Base-by-base conservation (phyloP, 2,888 invertebrate species). In the Cephus rjabovi region DNA sequence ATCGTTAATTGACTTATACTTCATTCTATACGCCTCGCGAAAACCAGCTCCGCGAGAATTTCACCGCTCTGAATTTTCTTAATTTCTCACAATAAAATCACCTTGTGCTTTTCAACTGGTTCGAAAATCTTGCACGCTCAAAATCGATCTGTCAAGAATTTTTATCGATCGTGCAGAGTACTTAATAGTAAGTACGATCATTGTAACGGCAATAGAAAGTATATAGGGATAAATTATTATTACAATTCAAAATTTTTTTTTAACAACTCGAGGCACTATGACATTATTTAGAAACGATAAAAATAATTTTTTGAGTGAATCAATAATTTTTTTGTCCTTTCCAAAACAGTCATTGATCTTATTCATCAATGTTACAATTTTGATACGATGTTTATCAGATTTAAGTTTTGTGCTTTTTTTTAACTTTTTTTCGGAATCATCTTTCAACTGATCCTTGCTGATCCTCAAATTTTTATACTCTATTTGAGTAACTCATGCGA, bases 1-100 rank as follows among this genome's bases (percentile, higher is more conserved):
- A 82, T 79, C 80, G 79, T 81, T 83, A 83, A 83, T 83, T 83
- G 83, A 83, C 83, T 83, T 81, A 83, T 73, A 81, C 75, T 80
- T 82, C 82, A 82, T 83, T 78, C 79, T 83, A 81, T 75, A 73
- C 80, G 74, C 79, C 76, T 80, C 78, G 75, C 77, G 69, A 76
- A 73, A 80, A 79, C 35, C 74, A 74, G 74, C 74, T 74, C 37
- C 30, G 3, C 35, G 23, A 74, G 9, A 35, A 74, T 74, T 34
- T 74, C 74, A 35, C 12, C 74, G 23, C 9, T 9, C 56, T 56
- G 56, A 23, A 23, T 23, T 56, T 23, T 56, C 2, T 2, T 9
- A 56, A 56, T 56, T 30, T 11, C 33, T 33, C 34, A 71, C 23
- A 30, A 12, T 71, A 71, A 71, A 31, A 71, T 71, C 71, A 71